Conservation (phyloP, 2,888 invertebrate species). For the Diaperis boleti region DNA sequence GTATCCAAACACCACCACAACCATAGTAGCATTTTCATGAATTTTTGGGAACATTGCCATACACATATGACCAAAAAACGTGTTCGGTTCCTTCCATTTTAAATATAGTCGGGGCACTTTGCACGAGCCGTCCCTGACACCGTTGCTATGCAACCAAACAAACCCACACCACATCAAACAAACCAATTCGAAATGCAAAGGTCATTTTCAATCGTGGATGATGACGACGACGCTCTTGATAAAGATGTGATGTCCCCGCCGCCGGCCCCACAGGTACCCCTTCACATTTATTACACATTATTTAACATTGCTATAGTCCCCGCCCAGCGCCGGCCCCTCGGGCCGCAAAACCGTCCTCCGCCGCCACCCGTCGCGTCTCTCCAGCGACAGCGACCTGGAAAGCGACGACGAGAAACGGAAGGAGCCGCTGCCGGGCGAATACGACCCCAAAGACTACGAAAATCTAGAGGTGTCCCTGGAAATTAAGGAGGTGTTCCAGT, state of each 20-base stretch:
- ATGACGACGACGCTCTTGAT: constrained; percentile 32
- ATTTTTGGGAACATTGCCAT: no score
- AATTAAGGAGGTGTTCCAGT: constrained; percentile 92
- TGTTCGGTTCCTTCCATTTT: no score
- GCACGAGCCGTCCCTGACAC: background rate
- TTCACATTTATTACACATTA: no score
- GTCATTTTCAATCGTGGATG: constrained; percentile 50
- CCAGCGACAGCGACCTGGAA: constrained; percentile 42
- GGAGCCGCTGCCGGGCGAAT: constrained; percentile 68
- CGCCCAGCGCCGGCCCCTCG: constrained; percentile 53
- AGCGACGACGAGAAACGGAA: constrained; percentile 45
- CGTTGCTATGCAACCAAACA: constrained; percentile 18
- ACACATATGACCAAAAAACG: no score
- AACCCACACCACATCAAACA: no score
- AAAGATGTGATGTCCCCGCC: no score
- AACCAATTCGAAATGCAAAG: constrained; percentile 41
- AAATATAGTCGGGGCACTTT: no score
- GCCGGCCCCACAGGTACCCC: no score
- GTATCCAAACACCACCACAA: background rate
- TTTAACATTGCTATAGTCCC: no score
- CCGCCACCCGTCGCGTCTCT: constrained; percentile 10
- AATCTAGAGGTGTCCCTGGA: constrained; percentile 85
- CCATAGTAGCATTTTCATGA: no score
- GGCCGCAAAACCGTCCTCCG: constrained; percentile 51
- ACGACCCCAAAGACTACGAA: constrained; percentile 88